These are phyloP conservation scores for Pectinophora gossypiella DNA, from an alignment of 1,140 invertebrate species.

Conservation along the genomic window DNA sequence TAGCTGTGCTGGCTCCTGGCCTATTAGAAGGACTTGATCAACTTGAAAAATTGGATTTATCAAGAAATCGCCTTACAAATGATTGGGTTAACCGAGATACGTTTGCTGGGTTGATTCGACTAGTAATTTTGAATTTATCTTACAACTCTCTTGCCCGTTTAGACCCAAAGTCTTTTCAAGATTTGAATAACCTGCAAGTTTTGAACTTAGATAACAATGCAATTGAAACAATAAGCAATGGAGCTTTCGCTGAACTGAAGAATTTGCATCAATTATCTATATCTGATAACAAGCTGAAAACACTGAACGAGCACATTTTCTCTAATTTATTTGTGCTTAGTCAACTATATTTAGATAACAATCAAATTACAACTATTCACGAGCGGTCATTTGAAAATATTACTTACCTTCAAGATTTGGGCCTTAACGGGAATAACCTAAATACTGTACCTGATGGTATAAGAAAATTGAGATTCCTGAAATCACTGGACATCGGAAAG, in stretches of 20 bases:
- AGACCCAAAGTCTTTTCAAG: constrained; percentile 84
- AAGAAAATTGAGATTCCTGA: constrained; percentile 80
- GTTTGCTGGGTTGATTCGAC: constrained; percentile 83
- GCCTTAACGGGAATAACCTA: constrained; percentile 85
- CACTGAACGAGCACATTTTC: constrained; percentile 83
- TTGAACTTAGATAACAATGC: constrained; percentile 86
- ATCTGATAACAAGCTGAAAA: constrained; percentile 83
- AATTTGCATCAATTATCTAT: constrained; percentile 86
- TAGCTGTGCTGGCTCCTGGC: constrained; percentile 85
- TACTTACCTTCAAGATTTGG: constrained; percentile 86
- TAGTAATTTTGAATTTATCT: constrained; percentile 87
- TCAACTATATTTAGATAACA: constrained; percentile 85
- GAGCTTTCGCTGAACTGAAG: constrained; percentile 84
- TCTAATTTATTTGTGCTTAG: constrained; percentile 84
- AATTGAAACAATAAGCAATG: constrained; percentile 83
- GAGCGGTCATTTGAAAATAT: constrained; percentile 86
- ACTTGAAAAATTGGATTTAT: constrained; percentile 86
- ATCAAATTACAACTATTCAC: constrained; percentile 81
- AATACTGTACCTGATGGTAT: constrained; percentile 83
- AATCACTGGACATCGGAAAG: constrained; percentile 86
- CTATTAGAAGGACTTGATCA: constrained; percentile 86
- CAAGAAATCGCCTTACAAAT: constrained; percentile 85
- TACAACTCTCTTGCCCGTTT: constrained; percentile 83
- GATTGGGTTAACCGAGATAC: constrained; percentile 88
- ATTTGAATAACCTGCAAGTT: constrained; percentile 85